These are phyloP conservation scores for Carposina sasakii DNA, from an alignment of 1,140 invertebrate genomes.

Conservation along the genomic window DNA sequence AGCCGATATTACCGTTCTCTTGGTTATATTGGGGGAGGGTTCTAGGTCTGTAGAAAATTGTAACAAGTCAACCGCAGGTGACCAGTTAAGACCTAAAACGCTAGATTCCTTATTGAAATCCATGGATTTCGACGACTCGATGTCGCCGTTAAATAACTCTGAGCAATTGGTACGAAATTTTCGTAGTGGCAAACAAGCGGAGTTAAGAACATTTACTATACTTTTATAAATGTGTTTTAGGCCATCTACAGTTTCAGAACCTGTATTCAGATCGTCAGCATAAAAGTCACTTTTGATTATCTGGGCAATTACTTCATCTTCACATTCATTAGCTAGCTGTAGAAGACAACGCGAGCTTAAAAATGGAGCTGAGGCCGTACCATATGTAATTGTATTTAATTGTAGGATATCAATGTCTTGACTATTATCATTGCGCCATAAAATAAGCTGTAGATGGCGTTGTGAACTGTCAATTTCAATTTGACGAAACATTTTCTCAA, in stretches of 20 bases:
- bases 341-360: conserved; percentile 20
- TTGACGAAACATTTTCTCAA: conserved; percentile 2
- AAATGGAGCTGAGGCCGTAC: conserved; percentile 17
- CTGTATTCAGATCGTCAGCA: neutral
- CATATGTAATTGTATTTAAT: neutral
- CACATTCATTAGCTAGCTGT: conserved; percentile 2
- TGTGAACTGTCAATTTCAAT: neutral
- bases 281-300: neutral
- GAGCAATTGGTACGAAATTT: conserved; percentile 19
- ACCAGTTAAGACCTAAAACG: conserved; percentile 6
- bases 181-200: conserved; percentile 9
- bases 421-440: neutral
- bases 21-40: conserved; percentile 14
- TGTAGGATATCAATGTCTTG: neutral
- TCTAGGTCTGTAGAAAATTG: conserved; percentile 4
- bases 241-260: neutral
- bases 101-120: neutral
- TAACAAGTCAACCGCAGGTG: neutral
- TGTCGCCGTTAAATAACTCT: neutral
- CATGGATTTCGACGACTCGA: neutral
- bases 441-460: neutral
- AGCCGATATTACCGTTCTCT: conserved; percentile 13
- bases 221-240: conserved; percentile 4
- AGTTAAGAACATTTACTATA: conserved; percentile 3
- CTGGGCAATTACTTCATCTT: neutral